Evolutionary conservation across 2,797 vertebrate species (phyloP).

Genomic region (Benthosema pterotum): DNA sequence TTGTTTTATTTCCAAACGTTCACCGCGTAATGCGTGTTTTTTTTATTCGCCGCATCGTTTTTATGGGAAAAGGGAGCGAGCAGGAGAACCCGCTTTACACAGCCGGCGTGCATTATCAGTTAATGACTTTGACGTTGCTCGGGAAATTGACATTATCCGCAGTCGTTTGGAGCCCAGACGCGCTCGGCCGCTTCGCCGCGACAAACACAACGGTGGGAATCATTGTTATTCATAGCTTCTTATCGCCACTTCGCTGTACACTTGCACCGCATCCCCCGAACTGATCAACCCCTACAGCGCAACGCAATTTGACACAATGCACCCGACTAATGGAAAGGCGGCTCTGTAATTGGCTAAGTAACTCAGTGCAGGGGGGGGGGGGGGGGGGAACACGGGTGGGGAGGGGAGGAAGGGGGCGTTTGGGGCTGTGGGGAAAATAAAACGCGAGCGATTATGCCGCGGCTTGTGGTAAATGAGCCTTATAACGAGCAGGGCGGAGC

Average conservation of each 20-base stretch:
- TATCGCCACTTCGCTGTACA: constrained; percentile 40
- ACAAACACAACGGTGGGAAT: constrained; percentile 24
- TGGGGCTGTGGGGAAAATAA: constrained; percentile 69
- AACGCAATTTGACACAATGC: constrained; percentile 86
- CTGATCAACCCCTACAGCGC: constrained; percentile 80
- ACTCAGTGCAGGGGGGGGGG: constrained; percentile 47
- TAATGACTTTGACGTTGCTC: constrained; percentile 47
- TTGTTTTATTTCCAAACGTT: constrained; percentile 21
- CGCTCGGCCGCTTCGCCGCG: not conserved
- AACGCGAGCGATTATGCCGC: constrained; percentile 63
- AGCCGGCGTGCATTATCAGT: constrained; percentile 33
- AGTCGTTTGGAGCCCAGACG: not conserved
- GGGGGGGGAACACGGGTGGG: constrained; percentile 47
- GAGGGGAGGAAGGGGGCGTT: too few species aligned
- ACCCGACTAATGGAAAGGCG: constrained; percentile 86
- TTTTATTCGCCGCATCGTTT: constrained; percentile 16
- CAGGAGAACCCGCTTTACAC: constrained; percentile 1
- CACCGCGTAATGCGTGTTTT: constrained; percentile 12
- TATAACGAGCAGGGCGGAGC: constrained; percentile 45
- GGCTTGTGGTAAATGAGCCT: constrained; percentile 69
- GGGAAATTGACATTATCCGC: not conserved
- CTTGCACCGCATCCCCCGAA: constrained; percentile 36
- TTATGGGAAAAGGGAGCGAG: constrained; percentile 1
- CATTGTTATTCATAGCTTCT: constrained; percentile 50
- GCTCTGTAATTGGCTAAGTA: constrained; percentile 87